Percentiles rank a stretch among this genome's conserved stretches.
Evolutionary conservation across 2,888 invertebrate species (phyloP).

Genomic region (Ephialtes manifestator): DNA sequence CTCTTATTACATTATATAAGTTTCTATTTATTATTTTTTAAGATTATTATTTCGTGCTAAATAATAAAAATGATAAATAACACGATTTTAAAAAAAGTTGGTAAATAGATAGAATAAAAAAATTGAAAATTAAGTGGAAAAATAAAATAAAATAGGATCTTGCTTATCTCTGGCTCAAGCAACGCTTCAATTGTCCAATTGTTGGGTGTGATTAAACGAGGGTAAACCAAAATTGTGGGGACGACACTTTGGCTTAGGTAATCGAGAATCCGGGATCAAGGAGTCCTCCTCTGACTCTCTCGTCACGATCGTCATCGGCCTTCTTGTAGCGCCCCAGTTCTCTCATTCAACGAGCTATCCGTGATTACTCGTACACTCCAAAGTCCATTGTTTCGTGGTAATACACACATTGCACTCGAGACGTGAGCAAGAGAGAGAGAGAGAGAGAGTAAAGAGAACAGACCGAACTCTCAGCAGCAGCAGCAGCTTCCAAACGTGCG

Average conservation of each 20-base stretch:
- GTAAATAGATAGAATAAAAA: neutral
- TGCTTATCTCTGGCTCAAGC: neutral
- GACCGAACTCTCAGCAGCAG: conserved; percentile 24
- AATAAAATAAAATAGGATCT: conserved; percentile 2
- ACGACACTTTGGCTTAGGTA: neutral
- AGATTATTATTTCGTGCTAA: no score
- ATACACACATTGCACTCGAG: conserved; percentile 40
- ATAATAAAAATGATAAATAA: no score
- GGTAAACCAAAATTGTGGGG: neutral
- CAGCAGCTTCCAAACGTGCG: conserved; percentile 19
- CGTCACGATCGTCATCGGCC: conserved; percentile 55
- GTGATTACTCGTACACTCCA: conserved; percentile 55
- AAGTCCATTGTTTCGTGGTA: conserved; percentile 59
- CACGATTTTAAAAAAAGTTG: neutral
- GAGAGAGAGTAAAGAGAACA: neutral
- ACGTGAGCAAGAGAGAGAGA: neutral
- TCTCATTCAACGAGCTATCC: conserved; percentile 59
- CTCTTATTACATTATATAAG: no score
- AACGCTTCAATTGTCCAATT: neutral
- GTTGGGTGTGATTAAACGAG: neutral
- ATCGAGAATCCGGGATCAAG: conserved; percentile 60
- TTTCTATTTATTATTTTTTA: no score
- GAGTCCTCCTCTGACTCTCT: conserved; percentile 18
- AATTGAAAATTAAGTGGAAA: neutral
- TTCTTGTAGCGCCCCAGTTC: conserved; percentile 61